A percentile compares a stretch with the other conserved stretches of the same genome.
phyloP scores from a whole-genome alignment of 2,113 vertebrate genomes.

The Notechis scutatus region DNA sequence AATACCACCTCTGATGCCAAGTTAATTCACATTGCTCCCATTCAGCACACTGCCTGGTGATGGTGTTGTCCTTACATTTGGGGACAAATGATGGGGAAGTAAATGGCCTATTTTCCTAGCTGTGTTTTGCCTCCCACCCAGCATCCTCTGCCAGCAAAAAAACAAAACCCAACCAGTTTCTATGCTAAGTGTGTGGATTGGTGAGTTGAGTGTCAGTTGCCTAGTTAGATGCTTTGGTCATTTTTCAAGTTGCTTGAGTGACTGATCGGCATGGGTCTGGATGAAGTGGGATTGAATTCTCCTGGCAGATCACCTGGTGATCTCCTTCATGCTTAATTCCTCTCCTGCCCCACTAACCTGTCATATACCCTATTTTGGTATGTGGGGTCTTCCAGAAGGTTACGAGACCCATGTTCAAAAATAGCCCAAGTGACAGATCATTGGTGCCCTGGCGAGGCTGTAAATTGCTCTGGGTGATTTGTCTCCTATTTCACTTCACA shows the following conservation, averaged over 20 bases:
- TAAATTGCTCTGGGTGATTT: not conserved
- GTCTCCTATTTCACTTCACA: not conserved
- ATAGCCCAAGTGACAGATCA: not conserved
- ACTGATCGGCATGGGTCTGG: not conserved
- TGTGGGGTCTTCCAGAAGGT: not conserved
- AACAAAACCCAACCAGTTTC: not conserved
- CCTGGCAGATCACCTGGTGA: not conserved
- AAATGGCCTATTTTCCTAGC: not conserved
- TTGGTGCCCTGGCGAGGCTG: not conserved
- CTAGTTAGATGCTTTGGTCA: not conserved
- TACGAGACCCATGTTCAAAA: not conserved
- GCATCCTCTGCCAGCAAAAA: not conserved
- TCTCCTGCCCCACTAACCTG: not conserved
- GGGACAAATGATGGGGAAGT: not conserved
- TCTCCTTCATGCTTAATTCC: not conserved
- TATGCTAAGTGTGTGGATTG: not conserved
- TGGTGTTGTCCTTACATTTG: not conserved
- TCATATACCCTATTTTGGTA: not conserved
- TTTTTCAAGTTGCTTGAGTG: not conserved
- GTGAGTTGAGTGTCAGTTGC: not conserved
- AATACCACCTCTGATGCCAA: not conserved
- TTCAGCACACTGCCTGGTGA: not conserved
- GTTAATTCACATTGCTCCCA: not conserved
- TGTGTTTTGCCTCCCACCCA: not conserved
- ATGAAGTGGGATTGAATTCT: not conserved